phyloP scores from a whole-genome alignment of 2,113 vertebrate species.

The Anolis carolinensis region DNA sequence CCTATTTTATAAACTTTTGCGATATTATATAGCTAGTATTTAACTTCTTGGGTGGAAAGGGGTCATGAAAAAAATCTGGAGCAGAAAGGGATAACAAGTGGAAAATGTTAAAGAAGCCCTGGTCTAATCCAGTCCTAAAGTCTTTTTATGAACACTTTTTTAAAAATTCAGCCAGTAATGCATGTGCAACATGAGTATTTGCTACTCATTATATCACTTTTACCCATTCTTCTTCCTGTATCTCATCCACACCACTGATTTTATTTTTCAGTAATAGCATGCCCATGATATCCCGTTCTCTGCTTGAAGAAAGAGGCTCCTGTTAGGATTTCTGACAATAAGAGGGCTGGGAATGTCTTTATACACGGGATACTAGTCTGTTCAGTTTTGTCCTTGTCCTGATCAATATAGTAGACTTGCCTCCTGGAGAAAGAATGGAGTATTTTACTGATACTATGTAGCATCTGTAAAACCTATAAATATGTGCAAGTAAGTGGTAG shows the following conservation, averaged over 20 bases:
- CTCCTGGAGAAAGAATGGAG: background rate
- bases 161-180: too few relatives aligned
- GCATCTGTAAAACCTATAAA: background rate
- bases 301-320: background rate
- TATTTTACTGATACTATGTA: background rate
- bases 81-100: too few relatives aligned
- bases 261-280: background rate
- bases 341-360: background rate
- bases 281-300: background rate
- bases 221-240: background rate
- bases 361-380: background rate
- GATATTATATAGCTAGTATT: too few relatives aligned
- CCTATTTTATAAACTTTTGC: too few relatives aligned
- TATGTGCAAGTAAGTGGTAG: background rate
- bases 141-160: too few relatives aligned
- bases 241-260: background rate
- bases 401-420: background rate
- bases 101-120: too few relatives aligned
- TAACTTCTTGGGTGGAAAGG: too few relatives aligned
- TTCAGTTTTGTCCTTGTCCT: too few relatives aligned
- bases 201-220: background rate
- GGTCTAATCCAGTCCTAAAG: too few relatives aligned
- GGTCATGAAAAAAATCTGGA: too few relatives aligned
- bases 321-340: background rate
- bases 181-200: background rate